Evolutionary conservation across 1,140 invertebrate species (phyloP), one percentile per base, ranked within the genome.

Genomic region (Halesus radiatus): DNA sequence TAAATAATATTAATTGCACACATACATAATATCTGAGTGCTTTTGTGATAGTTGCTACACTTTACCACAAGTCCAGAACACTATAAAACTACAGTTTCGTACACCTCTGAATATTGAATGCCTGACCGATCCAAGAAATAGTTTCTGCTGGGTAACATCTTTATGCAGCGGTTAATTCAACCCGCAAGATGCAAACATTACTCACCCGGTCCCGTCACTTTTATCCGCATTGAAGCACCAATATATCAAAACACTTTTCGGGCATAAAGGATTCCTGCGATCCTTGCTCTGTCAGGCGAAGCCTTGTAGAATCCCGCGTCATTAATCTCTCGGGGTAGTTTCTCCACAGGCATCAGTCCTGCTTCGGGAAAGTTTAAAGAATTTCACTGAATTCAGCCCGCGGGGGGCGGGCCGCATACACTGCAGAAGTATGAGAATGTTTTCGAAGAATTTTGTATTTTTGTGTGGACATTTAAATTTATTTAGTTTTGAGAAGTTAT

Each of bases 301-400:
- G 66, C 29, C 77, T 74, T 79, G 68, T 58, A 72, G 56, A 64
- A 77, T 76, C 54, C 73, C 29, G 37, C 18, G 54, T 82, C 81
- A 82, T 82, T 82, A 82, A 82, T 82, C 81, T 82, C 7, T 45
- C 77, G 56, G 26, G 53, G 54, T 75, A 70, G 50, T 79, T 80
- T 82, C 78, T 79, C 70, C 76, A 53, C 54, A 66, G 68, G 64
- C 50, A 70, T 79, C 75, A 23, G 32, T 78, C 64, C 62, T 29
- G 45, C 76, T 54, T 62, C 56, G 52, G 74, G n/a, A 75, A 76
- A 76, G 45, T 72, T 72, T 53, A 72, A 72, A 72, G 68, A 72
- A 72, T 72, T 72, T 52, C n/a, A 6, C 45, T 66, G 54, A 53
- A 72, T 52, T 50, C 13, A 37, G 29, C 23, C 22, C 23, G 8